A percentile compares a stretch with the other conserved stretches of the same genome.
Evolutionary conservation across 2,888 invertebrate species (phyloP).

Genomic region (Endomychus coccineus): DNA sequence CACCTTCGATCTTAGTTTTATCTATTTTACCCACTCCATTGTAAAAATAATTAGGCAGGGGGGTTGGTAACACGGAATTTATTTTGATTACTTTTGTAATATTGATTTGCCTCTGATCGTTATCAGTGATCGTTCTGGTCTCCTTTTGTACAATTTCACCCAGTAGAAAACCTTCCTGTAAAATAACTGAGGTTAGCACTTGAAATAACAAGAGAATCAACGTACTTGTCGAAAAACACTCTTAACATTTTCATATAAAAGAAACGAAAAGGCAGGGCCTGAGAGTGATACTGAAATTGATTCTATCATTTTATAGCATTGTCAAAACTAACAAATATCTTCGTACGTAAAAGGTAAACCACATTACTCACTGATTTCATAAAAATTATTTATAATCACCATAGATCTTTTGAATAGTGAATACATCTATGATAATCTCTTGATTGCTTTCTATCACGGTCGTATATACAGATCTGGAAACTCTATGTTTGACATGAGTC

Average conservation of each 20-base stretch:
- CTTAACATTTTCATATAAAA: constrained; percentile 61
- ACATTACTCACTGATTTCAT: too few species aligned
- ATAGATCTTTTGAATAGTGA: too few species aligned
- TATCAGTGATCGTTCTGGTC: constrained; percentile 61
- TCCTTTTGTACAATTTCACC: constrained; percentile 57
- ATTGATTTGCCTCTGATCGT: constrained; percentile 55
- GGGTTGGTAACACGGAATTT: constrained; percentile 53
- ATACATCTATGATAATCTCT: too few species aligned
- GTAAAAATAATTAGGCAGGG: constrained; percentile 52
- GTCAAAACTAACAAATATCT: too few species aligned
- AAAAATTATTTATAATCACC: too few species aligned
- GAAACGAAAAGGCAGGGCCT: too few species aligned
- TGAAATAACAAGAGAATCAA: constrained; percentile 1
- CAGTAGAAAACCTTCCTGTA: constrained; percentile 56
- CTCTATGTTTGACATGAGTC: too few species aligned
- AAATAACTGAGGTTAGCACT: constrained; percentile 15
- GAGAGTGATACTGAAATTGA: too few species aligned
- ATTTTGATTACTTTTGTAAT: constrained; percentile 56
- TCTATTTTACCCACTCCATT: constrained; percentile 52
- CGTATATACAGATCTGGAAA: too few species aligned
- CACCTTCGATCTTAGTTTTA: constrained; percentile 47
- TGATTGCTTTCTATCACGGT: too few species aligned
- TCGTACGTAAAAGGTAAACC: too few species aligned
- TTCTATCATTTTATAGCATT: too few species aligned
- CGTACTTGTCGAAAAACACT: constrained; percentile 54